These are phyloP conservation scores for Chaenodraco wilsoni DNA, from an alignment of 2,797 vertebrate genomes.

Conservation along the genomic window DNA sequence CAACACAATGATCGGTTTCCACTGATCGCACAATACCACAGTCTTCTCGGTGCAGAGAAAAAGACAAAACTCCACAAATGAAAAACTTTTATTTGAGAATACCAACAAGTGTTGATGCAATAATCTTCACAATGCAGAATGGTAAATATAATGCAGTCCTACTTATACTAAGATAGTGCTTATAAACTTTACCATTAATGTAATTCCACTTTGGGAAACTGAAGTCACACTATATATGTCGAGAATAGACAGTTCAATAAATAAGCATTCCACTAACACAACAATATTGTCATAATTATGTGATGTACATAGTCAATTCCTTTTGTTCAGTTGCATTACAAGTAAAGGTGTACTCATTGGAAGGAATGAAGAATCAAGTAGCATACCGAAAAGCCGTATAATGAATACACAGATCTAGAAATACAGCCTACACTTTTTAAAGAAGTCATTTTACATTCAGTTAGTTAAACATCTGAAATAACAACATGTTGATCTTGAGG, in stretches of 20 bases:
- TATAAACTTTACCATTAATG: slow-evolving; percentile 77
- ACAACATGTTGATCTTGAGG: slow-evolving; percentile 56
- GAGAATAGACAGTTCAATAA: slow-evolving; percentile 84
- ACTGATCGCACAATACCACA: background rate
- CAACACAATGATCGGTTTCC: background rate
- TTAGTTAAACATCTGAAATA: slow-evolving; percentile 70
- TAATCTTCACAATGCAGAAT: slow-evolving; percentile 85
- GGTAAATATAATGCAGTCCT: slow-evolving; percentile 81
- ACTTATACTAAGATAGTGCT: slow-evolving; percentile 80
- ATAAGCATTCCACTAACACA: slow-evolving; percentile 88
- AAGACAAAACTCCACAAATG: slow-evolving; percentile 80
- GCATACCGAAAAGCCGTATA: slow-evolving; percentile 69
- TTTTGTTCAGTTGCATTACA: slow-evolving; percentile 72
- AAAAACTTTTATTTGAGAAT: slow-evolving; percentile 87
- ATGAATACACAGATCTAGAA: slow-evolving; percentile 72
- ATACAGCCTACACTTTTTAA: slow-evolving; percentile 71
- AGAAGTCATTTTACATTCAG: slow-evolving; percentile 79
- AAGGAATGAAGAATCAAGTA: slow-evolving; percentile 78
- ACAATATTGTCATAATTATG: slow-evolving; percentile 80
- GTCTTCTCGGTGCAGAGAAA: slow-evolving; percentile 49
- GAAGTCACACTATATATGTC: slow-evolving; percentile 80
- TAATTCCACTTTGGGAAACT: slow-evolving; percentile 75
- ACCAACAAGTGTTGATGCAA: slow-evolving; percentile 83
- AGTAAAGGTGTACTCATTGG: slow-evolving; percentile 64
- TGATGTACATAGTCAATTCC: slow-evolving; percentile 70